phyloP scores from a whole-genome alignment of 2,888 invertebrate genomes.

The Mactromeris polynyma region DNA sequence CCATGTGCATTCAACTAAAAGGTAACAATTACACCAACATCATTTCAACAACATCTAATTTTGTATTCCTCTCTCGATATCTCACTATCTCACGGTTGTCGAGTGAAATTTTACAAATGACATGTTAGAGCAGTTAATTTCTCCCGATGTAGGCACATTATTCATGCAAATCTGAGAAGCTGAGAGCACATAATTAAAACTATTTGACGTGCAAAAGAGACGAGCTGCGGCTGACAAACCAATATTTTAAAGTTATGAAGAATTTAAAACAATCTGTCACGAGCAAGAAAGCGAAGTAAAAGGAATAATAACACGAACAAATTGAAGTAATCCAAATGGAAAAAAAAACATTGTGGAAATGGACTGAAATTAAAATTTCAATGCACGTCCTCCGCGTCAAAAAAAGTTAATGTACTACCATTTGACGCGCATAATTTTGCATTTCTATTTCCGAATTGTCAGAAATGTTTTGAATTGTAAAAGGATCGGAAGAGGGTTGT shows the following conservation, averaged over 20 bases:
- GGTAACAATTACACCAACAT: not conserved
- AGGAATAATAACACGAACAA: not conserved
- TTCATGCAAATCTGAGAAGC: not conserved
- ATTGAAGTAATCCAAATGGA: not conserved
- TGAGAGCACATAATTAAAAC: not conserved
- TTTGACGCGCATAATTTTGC: not conserved
- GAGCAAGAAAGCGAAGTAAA: not conserved
- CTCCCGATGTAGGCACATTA: not conserved
- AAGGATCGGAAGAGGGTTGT: not conserved
- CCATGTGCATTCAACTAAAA: too few species aligned
- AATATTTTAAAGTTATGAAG: not conserved
- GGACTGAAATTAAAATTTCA: not conserved
- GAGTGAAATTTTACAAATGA: not conserved
- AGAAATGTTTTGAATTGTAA: not conserved
- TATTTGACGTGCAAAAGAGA: not conserved
- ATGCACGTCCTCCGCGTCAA: not conserved
- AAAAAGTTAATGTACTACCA: not conserved
- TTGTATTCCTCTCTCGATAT: not conserved
- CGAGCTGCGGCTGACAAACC: not conserved
- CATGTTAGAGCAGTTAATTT: not conserved
- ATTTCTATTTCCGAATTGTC: not conserved
- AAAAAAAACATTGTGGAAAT: not conserved
- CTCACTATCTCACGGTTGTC: not conserved
- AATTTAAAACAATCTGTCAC: constrained; percentile 7
- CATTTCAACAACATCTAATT: not conserved